These are phyloP conservation scores for Acanthochromis polyacanthus DNA, from an alignment of 2,113 vertebrate genomes.

Conservation along the genomic window DNA sequence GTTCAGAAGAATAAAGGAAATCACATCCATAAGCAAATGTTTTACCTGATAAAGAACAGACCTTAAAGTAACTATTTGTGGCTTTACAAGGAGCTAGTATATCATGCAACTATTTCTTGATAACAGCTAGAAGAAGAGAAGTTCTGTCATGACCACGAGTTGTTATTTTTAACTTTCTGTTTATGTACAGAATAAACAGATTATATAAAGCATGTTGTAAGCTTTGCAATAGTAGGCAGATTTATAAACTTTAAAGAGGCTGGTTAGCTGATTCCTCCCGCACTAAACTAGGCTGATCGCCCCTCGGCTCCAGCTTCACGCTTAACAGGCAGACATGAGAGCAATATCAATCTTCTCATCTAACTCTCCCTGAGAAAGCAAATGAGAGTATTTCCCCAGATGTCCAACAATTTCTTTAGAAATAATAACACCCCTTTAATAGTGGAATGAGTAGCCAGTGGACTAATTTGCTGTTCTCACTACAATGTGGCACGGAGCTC, in stretches of 20 bases:
- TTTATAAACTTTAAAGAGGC: background rate
- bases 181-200: background rate
- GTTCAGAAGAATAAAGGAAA: too few relatives aligned
- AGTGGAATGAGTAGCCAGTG: background rate
- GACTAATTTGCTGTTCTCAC: background rate
- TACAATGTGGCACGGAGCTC: background rate
- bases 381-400: background rate
- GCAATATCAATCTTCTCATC: constrained; percentile 7
- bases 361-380: background rate
- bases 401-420: background rate
- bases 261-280: background rate
- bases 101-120: too few relatives aligned
- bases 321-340: background rate
- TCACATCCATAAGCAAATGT: too few relatives aligned
- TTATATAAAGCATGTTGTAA: background rate
- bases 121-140: too few relatives aligned
- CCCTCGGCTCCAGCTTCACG: background rate
- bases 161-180: background rate
- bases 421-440: background rate
- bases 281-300: background rate
- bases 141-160: background rate
- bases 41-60: too few relatives aligned
- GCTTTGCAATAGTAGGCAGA: background rate
- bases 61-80: too few relatives aligned
- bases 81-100: too few relatives aligned